Evolutionary conservation across 2,888 invertebrate genomes (phyloP).

Genomic region (Leptarthrus brevirostris): DNA sequence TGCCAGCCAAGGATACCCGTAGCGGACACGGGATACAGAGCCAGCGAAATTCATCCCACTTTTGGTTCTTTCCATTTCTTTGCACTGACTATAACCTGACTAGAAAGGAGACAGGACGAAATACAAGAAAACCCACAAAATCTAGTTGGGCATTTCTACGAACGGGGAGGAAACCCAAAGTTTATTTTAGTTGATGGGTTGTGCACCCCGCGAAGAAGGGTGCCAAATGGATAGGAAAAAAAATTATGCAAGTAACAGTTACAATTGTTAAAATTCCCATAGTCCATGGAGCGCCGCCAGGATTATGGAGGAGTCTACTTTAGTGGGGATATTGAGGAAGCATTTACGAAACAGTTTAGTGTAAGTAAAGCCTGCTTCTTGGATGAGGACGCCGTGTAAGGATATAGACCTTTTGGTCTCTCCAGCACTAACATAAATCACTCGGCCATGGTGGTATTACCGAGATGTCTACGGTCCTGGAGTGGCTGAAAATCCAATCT

Average conservation of each 20-base stretch:
- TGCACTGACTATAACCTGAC: neutral
- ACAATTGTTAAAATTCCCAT: constrained; percentile 45
- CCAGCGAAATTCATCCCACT: neutral
- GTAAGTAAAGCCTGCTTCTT: constrained; percentile 7
- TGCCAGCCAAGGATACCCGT: neutral
- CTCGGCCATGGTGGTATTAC: constrained; percentile 33
- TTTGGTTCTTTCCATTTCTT: constrained; percentile 11
- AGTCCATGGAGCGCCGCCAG: neutral
- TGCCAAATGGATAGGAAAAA: constrained; percentile 43
- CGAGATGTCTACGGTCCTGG: constrained; percentile 23
- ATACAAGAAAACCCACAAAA: constrained; percentile 26
- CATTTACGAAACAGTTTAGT: constrained; percentile 45
- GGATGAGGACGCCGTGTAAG: neutral
- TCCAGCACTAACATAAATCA: constrained; percentile 39
- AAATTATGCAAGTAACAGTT: constrained; percentile 48
- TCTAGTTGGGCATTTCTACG: constrained; percentile 11
- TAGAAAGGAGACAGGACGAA: neutral
- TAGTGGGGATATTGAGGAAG: constrained; percentile 1
- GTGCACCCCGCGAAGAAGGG: neutral
- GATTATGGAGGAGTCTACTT: constrained; percentile 7
- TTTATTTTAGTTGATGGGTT: constrained; percentile 4
- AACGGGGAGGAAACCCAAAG: constrained; percentile 13
- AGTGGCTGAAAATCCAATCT: constrained; percentile 47
- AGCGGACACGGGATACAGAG: neutral
- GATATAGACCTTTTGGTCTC: constrained; percentile 16